Conservation (phyloP, 2,888 invertebrate genomes). For the Lasioglossum morio region DNA sequence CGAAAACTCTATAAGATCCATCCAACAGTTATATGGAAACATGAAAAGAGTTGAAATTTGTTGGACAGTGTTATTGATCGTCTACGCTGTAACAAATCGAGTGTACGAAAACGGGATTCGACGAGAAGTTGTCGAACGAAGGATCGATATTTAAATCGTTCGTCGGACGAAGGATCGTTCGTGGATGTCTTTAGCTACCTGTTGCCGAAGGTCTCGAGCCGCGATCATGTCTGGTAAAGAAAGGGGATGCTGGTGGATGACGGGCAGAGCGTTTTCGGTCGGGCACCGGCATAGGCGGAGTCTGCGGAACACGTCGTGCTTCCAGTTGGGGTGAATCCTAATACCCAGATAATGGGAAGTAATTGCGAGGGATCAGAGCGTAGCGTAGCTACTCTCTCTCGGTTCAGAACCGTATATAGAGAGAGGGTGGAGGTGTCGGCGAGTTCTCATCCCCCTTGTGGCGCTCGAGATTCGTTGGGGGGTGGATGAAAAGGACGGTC, state of each 20-base stretch:
- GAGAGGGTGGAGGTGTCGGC: slow-evolving; percentile 68
- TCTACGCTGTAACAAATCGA: too few species aligned
- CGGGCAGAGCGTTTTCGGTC: slow-evolving; percentile 40
- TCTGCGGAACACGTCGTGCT: slow-evolving; percentile 80
- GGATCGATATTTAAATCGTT: neutral
- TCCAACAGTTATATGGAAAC: too few species aligned
- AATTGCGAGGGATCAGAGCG: slow-evolving; percentile 85
- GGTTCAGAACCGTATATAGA: slow-evolving; percentile 65
- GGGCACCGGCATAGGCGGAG: slow-evolving; percentile 73
- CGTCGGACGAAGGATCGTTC: neutral
- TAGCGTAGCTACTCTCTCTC: slow-evolving; percentile 79
- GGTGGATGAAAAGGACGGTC: slow-evolving; percentile 66
- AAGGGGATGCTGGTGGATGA: slow-evolving; percentile 33
- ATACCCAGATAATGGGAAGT: slow-evolving; percentile 85
- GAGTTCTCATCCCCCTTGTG: slow-evolving; percentile 59
- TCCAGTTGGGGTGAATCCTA: slow-evolving; percentile 84
- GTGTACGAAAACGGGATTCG: neutral
- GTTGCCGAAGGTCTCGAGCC: slow-evolving; percentile 62
- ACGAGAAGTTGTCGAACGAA: neutral
- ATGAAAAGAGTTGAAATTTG: too few species aligned
- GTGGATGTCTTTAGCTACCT: slow-evolving; percentile 60
- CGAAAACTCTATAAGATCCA: too few species aligned
- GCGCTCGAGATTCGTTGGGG: slow-evolving; percentile 61
- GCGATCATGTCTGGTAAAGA: slow-evolving; percentile 40
- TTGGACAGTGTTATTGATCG: too few species aligned